A percentile compares a stretch with the other conserved stretches of the same genome.
Evolutionary conservation across 2,797 vertebrate species (phyloP).

Genomic region (Neosilurus mollespiculum): DNA sequence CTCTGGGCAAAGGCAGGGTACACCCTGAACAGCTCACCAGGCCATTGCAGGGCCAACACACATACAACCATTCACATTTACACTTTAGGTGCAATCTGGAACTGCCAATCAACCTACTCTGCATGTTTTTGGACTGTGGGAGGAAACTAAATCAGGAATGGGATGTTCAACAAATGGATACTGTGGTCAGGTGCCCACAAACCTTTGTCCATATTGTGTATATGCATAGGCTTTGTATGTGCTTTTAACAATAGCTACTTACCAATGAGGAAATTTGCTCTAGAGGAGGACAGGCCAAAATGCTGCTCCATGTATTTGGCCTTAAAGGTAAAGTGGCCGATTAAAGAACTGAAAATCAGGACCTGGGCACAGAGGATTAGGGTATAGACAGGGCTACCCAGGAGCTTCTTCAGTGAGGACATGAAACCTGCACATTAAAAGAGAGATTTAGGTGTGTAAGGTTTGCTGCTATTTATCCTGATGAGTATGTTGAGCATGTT

Average conservation of each 20-base stretch:
- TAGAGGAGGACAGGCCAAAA: constrained; percentile 77
- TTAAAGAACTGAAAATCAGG: constrained; percentile 74
- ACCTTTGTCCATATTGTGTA: not conserved
- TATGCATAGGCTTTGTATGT: not conserved
- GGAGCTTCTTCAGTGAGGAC: constrained; percentile 69
- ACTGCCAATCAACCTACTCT: too few species aligned
- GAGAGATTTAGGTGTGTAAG: not conserved
- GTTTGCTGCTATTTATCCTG: not conserved
- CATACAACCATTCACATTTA: too few species aligned
- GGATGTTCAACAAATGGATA: not conserved
- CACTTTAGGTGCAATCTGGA: too few species aligned
- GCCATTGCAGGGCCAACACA: too few species aligned
- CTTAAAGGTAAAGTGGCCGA: constrained; percentile 76
- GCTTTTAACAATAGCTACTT: constrained; percentile 16
- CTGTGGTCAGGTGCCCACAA: not conserved
- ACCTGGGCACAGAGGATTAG: constrained; percentile 72
- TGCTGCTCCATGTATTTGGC: constrained; percentile 81
- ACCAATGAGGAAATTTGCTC: constrained; percentile 81
- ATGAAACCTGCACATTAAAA: constrained; percentile 66
- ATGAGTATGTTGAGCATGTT: not conserved
- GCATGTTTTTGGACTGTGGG: too few species aligned
- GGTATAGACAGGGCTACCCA: constrained; percentile 73
- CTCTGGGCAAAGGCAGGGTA: too few species aligned
- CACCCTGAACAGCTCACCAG: too few species aligned
- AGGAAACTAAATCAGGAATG: not conserved